Evolutionary conservation across 1,140 invertebrate species (phyloP), one percentile per base, ranked within the genome.

Genomic region (Drosophila kurseongensis): DNA sequence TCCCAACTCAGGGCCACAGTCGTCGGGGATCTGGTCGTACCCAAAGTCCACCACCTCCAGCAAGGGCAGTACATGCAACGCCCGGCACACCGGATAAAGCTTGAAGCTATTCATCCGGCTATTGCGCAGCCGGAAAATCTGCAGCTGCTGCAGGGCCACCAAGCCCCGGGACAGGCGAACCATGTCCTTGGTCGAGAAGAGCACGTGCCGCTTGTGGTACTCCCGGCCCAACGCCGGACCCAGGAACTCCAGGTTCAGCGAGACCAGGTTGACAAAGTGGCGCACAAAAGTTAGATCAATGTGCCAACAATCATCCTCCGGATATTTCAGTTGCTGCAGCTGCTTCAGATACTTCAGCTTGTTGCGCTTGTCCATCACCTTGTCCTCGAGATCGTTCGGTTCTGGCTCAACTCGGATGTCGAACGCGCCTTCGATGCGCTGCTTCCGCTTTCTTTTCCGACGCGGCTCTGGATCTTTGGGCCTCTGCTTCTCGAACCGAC

Each of bases 161-260:
- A 91, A 14, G 0, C 90, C 90, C 7, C 32, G 54, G 12, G 76
- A 54, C 47, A 91, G 54, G 14, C 52, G 69, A 1, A 55, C 18
- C 42, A 91, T 83, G 41, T 91, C 90, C 3, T 76, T 36, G 12
- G 77, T 52, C 0, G 90, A 91, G 48, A 91, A 91, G 6, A 78
- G 76, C 16, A 68, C 9, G 40, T 91, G 84, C 0, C 78, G 72
- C 44, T 62, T 60, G 62, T 91, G 90, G 52, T 80, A 91, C 4
- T 71, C 13, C 1, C 67, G 55, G 0, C 59, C 60, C 45, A 80
- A 54, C 1, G 59, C 1, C 0, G 90, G 90, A 2, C 85, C 90
- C 1, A 75, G 66, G 12, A 91, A 91, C 55, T 91, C 86, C 8
- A 91, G 48, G 6, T 36, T 62, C 7, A 91, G 59, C 0, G 73